These are phyloP conservation scores for Poecilia wingei DNA, from an alignment of 2,797 vertebrate species.

Conservation along the genomic window DNA sequence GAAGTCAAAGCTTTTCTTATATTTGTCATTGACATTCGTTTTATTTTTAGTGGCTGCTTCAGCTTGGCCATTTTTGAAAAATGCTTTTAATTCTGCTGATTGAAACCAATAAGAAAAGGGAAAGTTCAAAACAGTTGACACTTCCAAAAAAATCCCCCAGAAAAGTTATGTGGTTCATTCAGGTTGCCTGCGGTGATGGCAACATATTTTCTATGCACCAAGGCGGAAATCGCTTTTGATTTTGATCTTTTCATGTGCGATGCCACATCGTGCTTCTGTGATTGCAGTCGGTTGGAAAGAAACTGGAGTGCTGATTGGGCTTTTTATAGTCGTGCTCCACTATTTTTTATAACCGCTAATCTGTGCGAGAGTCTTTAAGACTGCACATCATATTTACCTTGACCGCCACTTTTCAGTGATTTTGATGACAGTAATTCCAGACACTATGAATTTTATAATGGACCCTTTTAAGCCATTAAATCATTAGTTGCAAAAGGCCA, in stretches of 20 bases:
- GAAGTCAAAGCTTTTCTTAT: constrained; percentile 10
- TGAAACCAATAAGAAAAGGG: constrained; percentile 41
- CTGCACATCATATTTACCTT: constrained; percentile 19
- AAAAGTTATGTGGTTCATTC: constrained; percentile 19
- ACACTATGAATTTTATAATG: background rate
- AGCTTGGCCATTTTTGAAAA: background rate
- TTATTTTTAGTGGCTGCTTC: constrained; percentile 3
- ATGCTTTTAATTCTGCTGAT: constrained; percentile 19
- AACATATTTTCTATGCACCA: constrained; percentile 31
- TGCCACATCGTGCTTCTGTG: constrained; percentile 37
- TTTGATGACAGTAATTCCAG: constrained; percentile 1
- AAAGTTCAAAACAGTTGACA: constrained; percentile 13
- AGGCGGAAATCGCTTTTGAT: constrained; percentile 43
- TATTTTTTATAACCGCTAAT: constrained; percentile 15
- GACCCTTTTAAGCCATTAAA: background rate
- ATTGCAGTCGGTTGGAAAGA: constrained; percentile 33
- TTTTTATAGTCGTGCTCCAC: constrained; percentile 13
- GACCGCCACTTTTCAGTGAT: background rate
- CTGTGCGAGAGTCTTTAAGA: constrained; percentile 15
- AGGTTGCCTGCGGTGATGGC: constrained; percentile 48
- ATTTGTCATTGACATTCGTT: background rate
- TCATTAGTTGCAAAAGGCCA: background rate
- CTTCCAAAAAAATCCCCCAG: constrained; percentile 13
- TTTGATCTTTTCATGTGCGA: constrained; percentile 33
- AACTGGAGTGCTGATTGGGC: constrained; percentile 32